These are phyloP conservation scores for Andricus quercusramuli DNA, from an alignment of 2,888 invertebrate genomes.

Conservation along the genomic window DNA sequence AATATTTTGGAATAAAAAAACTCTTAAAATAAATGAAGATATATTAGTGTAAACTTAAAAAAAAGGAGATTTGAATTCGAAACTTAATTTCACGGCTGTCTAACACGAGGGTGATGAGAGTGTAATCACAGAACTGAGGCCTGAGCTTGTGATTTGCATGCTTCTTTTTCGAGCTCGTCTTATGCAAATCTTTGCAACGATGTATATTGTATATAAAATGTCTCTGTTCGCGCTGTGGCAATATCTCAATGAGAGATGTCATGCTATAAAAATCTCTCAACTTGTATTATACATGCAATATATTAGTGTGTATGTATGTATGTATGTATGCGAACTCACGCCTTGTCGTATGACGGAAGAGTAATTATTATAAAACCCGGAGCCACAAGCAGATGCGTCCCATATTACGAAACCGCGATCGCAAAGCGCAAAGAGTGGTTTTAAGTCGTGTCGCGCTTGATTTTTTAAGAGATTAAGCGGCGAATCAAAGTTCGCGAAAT, in stretches of 20 bases:
- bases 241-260: constrained; percentile 37
- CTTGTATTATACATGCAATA: background rate
- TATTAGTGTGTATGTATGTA: background rate
- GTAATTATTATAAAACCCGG: constrained; percentile 39
- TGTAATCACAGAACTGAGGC: background rate
- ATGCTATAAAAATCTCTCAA: constrained; percentile 26
- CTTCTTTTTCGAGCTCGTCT: constrained; percentile 30
- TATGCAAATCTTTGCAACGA: constrained; percentile 37
- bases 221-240: constrained; percentile 23
- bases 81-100: constrained; percentile 21
- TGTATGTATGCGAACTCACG: constrained; percentile 2
- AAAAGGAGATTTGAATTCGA: background rate
- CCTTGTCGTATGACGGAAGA: constrained; percentile 30
- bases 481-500: constrained; percentile 33
- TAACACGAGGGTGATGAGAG: background rate
- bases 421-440: constrained; percentile 24
- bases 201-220: constrained; percentile 26
- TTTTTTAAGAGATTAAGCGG: constrained; percentile 33
- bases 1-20: too few relatives aligned
- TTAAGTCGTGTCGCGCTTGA: constrained; percentile 31
- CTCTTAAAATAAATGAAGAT: background rate
- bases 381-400: constrained; percentile 37
- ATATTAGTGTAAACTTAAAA: background rate
- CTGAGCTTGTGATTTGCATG: constrained; percentile 28
- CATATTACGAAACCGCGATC: constrained; percentile 36